These are phyloP conservation scores for Peromyscus attwateri DNA, from an alignment of 2,797 vertebrate species.

Conservation along the genomic window DNA sequence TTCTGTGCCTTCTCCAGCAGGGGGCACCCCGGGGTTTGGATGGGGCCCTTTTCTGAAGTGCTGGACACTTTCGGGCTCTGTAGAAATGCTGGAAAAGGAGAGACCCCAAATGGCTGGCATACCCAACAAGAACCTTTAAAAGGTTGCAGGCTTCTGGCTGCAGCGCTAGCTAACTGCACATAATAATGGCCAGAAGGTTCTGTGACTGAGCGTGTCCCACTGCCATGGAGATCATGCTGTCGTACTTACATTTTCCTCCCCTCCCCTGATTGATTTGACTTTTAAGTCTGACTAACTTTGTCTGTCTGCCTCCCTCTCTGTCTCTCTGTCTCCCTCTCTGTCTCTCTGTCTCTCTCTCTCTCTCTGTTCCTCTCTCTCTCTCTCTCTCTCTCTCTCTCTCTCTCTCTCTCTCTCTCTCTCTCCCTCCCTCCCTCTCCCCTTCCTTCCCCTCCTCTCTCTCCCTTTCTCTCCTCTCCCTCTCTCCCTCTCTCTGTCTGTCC, in stretches of 20 bases:
- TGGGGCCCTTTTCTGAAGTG: background rate
- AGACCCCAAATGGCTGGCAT: background rate
- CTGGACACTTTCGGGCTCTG: background rate
- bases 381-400: background rate
- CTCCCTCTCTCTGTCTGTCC: background rate
- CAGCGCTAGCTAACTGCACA: background rate
- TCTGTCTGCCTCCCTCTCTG: background rate
- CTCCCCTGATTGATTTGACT: background rate
- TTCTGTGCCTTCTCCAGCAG: slow-evolving; percentile 74
- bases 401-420: accelerated
- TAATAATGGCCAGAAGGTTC: background rate
- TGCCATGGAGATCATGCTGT: background rate
- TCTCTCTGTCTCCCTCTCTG: background rate
- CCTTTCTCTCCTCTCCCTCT: background rate
- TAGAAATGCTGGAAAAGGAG: background rate
- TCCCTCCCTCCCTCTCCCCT: accelerated
- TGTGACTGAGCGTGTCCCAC: background rate
- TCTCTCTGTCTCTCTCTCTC: accelerated
- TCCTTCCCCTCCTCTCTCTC: too few relatives aligned
- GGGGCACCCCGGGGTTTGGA: slow-evolving; percentile 72
- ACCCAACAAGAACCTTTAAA: background rate
- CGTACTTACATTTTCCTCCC: too few relatives aligned
- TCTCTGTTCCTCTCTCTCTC: accelerated
- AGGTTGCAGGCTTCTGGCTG: background rate
- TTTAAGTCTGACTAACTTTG: background rate